A percentile compares a stretch with the other conserved stretches of the same genome.
These are phyloP conservation scores for Scaptomyza montana DNA, from an alignment of 1,140 invertebrate species.

Conservation along the genomic window DNA sequence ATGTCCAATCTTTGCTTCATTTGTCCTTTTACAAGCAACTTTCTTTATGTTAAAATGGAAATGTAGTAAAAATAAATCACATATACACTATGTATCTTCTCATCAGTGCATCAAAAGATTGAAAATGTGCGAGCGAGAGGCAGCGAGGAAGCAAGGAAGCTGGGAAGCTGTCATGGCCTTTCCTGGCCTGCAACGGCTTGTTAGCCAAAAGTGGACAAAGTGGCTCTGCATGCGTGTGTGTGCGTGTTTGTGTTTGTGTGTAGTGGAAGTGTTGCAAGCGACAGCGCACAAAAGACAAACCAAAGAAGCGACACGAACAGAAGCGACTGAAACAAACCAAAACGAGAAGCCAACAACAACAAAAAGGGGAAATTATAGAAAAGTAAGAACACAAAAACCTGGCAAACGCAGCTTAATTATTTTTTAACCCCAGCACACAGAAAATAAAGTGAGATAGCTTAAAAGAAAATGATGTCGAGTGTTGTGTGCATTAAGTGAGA, in stretches of 20 bases:
- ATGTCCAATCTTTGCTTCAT: too few relatives aligned
- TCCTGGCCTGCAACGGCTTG: constrained; percentile 22
- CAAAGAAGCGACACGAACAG: constrained; percentile 11
- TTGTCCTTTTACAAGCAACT: too few relatives aligned
- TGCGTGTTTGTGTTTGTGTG: too few relatives aligned
- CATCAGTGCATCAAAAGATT: not conserved
- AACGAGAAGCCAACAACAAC: not conserved
- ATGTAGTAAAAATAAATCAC: not conserved
- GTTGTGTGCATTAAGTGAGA: not conserved
- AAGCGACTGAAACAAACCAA: constrained; percentile 2
- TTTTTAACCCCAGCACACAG: constrained; percentile 24
- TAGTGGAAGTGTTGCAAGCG: constrained; percentile 54
- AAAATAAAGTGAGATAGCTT: too few relatives aligned
- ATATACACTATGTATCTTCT: not conserved
- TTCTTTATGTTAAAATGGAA: not conserved
- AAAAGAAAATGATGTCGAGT: not conserved
- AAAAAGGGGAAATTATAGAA: not conserved
- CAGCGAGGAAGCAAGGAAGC: not conserved
- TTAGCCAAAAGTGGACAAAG: constrained; percentile 42
- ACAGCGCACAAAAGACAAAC: constrained; percentile 47
- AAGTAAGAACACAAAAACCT: constrained; percentile 20
- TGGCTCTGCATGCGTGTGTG: constrained; percentile 7
- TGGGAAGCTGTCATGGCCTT: constrained; percentile 3
- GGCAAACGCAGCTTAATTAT: constrained; percentile 68
- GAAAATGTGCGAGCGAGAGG: not conserved